These are phyloP conservation scores for Dasysyrphus albostriatus DNA, from an alignment of 2,888 invertebrate genomes.

Conservation along the genomic window DNA sequence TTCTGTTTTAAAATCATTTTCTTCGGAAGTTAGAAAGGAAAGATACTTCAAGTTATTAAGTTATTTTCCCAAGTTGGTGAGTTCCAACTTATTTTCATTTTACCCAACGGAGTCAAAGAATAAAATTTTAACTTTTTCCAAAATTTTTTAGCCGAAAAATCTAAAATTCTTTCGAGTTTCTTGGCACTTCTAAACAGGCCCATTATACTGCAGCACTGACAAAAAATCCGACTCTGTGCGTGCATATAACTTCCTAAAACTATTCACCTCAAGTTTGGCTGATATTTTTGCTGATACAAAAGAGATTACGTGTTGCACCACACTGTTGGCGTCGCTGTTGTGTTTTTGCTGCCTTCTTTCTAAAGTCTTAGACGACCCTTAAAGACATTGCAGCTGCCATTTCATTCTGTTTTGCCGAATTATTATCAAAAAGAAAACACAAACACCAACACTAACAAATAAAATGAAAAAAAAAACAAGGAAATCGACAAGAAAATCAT, in stretches of 20 bases:
- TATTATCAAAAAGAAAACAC: slow-evolving; percentile 56
- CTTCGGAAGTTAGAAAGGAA: too few relatives aligned
- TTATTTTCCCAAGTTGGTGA: too few relatives aligned
- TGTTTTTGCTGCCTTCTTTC: slow-evolving; percentile 12
- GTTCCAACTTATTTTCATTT: too few relatives aligned
- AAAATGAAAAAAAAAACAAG: not conserved
- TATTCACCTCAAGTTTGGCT: slow-evolving; percentile 48
- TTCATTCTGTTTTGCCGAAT: slow-evolving; percentile 43
- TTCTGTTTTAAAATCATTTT: too few relatives aligned
- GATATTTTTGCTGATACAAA: slow-evolving; percentile 59
- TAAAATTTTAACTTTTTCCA: too few relatives aligned
- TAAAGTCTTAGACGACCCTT: slow-evolving; percentile 31
- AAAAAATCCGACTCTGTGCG: not conserved
- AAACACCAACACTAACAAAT: slow-evolving; percentile 3
- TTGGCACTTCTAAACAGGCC: too few relatives aligned
- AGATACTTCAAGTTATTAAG: too few relatives aligned
- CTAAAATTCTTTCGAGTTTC: too few relatives aligned
- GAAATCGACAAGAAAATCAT: slow-evolving; percentile 11
- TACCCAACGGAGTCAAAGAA: too few relatives aligned
- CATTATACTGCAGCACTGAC: not conserved
- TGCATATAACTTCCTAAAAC: not conserved
- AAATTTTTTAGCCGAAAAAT: too few relatives aligned
- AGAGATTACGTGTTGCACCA: slow-evolving; percentile 65
- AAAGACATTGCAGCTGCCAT: slow-evolving; percentile 61
- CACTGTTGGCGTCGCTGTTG: not conserved